Conservation (phyloP, 2,888 invertebrate genomes). For the Phyllotreta striolata region DNA sequence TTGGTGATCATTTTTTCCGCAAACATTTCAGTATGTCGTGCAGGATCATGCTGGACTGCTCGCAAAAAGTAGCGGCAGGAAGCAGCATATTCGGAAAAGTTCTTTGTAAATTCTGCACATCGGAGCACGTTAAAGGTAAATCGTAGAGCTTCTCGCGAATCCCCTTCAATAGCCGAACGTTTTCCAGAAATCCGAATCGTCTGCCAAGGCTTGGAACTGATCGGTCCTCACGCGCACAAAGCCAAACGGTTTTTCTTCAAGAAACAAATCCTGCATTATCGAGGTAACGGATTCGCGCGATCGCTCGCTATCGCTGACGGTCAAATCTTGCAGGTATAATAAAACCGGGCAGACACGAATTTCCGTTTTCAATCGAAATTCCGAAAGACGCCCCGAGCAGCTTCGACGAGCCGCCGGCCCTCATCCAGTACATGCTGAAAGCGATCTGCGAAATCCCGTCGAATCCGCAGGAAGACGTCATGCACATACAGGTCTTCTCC, state of each 20-base stretch:
- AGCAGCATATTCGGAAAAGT: not conserved
- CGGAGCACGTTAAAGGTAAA: slow-evolving; percentile 3
- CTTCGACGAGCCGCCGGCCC: slow-evolving; percentile 76
- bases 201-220: not conserved
- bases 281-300: not conserved
- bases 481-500: slow-evolving; percentile 82
- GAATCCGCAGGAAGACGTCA: slow-evolving; percentile 83
- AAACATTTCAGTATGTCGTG: slow-evolving; percentile 2
- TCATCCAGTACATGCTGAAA: slow-evolving; percentile 81
- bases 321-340: slow-evolving; percentile 52
- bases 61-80: not conserved
- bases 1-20: not conserved
- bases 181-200: slow-evolving; percentile 12
- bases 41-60: slow-evolving; percentile 6
- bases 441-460: slow-evolving; percentile 81
- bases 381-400: slow-evolving; percentile 80
- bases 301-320: not conserved
- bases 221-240: not conserved
- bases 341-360: slow-evolving; percentile 74
- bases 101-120: not conserved
- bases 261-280: not conserved
- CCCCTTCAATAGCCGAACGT: too few species aligned
- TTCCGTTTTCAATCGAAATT: slow-evolving; percentile 79
- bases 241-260: slow-evolving; percentile 1
- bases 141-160: not conserved